Evolutionary conservation across 2,113 vertebrate genomes (phyloP).

Genomic region (Falco punctatus): DNA sequence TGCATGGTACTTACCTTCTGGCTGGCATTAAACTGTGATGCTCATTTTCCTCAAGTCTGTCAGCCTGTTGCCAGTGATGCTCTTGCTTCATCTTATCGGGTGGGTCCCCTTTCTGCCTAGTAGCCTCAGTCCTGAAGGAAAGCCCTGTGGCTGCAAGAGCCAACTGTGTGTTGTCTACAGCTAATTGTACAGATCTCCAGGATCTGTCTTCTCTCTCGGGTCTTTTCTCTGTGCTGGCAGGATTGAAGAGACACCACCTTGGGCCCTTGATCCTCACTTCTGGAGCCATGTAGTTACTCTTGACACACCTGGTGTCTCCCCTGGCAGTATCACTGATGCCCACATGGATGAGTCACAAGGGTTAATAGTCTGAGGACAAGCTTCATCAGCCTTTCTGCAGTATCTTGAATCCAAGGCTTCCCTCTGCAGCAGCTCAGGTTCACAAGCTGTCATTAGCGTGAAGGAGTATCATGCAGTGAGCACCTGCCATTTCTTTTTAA

Average conservation of each 20-base stretch:
- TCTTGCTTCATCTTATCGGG: neutral
- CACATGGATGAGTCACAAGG: neutral
- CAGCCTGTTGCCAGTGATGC: neutral
- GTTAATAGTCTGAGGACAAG: neutral
- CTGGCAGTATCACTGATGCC: neutral
- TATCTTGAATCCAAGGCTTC: neutral
- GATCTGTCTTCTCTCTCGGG: neutral
- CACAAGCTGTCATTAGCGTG: no score
- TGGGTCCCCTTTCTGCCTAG: neutral
- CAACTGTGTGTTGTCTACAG: neutral
- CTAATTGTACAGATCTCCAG: neutral
- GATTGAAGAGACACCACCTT: neutral
- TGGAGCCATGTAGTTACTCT: neutral
- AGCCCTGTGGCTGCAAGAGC: neutral
- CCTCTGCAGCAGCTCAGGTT: neutral
- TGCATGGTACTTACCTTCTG: no score
- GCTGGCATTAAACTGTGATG: no score
- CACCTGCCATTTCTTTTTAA: neutral
- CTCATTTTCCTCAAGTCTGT: neutral
- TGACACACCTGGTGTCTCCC: neutral
- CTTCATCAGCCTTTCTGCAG: neutral
- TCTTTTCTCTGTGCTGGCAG: neutral
- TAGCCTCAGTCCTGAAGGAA: neutral
- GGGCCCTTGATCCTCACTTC: neutral
- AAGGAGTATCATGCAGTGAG: neutral